phyloP scores from a whole-genome alignment of 2,888 invertebrate genomes.

The Siphonodentalium dalli region DNA sequence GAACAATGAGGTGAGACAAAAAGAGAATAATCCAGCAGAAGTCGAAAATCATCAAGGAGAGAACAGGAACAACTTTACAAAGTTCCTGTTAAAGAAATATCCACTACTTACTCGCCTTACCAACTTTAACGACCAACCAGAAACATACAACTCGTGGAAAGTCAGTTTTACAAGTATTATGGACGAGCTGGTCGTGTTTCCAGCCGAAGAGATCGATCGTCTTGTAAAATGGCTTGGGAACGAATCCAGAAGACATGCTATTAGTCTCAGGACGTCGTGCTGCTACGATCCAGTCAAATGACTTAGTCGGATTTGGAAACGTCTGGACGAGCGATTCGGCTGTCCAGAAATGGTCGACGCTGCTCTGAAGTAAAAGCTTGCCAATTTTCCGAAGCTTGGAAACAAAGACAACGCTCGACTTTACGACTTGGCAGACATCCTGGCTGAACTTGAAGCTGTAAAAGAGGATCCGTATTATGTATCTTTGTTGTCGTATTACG shows the following conservation, averaged over 20 bases:
- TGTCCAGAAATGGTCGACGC: slow-evolving; percentile 15
- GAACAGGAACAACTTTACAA: slow-evolving; percentile 3
- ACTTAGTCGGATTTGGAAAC: slow-evolving; percentile 10
- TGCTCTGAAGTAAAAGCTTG: slow-evolving; percentile 9
- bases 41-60: neutral
- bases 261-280: slow-evolving; percentile 19
- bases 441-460: no score
- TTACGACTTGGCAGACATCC: no score
- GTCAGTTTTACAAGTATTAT: slow-evolving; percentile 16
- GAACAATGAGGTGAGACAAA: no score
- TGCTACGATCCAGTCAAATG: slow-evolving; percentile 1
- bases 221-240: slow-evolving; percentile 23
- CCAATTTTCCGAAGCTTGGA: slow-evolving; percentile 23
- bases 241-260: slow-evolving; percentile 8
- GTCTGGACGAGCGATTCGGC: slow-evolving; percentile 23
- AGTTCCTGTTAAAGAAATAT: slow-evolving; percentile 19
- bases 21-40: neutral
- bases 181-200: slow-evolving; percentile 7
- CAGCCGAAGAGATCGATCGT: slow-evolving; percentile 20
- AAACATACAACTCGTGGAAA: slow-evolving; percentile 21
- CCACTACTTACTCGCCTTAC: slow-evolving; percentile 10
- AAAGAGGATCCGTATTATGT: no score
- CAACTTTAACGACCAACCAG: slow-evolving; percentile 24
- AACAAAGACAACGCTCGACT: no score
- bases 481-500: no score